Percentiles rank a stretch among this genome's conserved stretches.
Evolutionary conservation across 2,888 invertebrate genomes (phyloP).

Genomic region (Branchipolynoe longqiensis): DNA sequence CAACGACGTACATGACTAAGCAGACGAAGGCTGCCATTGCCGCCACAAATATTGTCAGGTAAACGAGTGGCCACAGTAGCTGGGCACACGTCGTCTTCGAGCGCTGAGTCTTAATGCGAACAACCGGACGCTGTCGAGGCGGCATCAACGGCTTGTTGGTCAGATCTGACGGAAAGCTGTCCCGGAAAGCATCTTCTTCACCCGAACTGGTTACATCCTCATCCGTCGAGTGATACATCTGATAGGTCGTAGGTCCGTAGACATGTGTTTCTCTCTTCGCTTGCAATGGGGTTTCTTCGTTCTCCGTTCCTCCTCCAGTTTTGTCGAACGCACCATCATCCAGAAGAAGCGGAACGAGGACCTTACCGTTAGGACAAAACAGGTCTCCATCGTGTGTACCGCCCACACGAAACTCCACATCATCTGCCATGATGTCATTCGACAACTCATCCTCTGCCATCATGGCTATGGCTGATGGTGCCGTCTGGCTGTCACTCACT

Average conservation of each 20-base stretch:
- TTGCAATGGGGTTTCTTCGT: too few species aligned
- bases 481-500: too few species aligned
- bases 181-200: not conserved
- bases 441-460: too few species aligned
- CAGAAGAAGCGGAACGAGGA: too few species aligned
- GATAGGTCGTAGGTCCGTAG: not conserved
- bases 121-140: conserved; percentile 60
- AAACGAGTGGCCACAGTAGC: conserved; percentile 52
- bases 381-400: too few species aligned
- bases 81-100: too few species aligned
- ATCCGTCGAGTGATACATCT: not conserved
- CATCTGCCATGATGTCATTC: too few species aligned
- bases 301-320: too few species aligned
- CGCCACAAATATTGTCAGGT: conserved; percentile 55
- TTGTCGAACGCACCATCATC: too few species aligned
- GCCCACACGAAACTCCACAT: too few species aligned
- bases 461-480: too few species aligned
- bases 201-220: not conserved
- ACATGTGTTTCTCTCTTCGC: not conserved
- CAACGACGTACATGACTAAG: conserved; percentile 58
- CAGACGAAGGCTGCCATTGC: conserved; percentile 55
- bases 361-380: too few species aligned
- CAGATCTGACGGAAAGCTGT: not conserved
- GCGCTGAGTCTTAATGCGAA: not conserved
- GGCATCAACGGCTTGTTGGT: conserved; percentile 62